Percentiles rank a stretch among this genome's conserved stretches.
phyloP scores from a whole-genome alignment of 2,888 invertebrate genomes.

The Hirtodrosophila confusa region DNA sequence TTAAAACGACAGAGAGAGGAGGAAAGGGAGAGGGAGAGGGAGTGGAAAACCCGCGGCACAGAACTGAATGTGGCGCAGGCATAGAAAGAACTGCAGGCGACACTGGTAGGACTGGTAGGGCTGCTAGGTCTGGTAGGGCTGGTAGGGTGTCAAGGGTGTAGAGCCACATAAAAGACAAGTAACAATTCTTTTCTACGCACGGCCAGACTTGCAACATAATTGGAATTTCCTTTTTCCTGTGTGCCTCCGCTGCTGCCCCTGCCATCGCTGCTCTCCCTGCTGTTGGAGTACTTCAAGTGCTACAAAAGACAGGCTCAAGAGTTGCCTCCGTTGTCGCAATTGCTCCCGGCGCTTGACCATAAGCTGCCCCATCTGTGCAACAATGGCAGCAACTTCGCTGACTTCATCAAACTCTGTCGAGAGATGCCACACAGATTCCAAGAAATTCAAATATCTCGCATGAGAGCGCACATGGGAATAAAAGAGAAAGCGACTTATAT shows the following conservation, averaged over 20 bases:
- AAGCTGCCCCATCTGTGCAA: slow-evolving; percentile 23
- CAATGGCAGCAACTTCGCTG: slow-evolving; percentile 30
- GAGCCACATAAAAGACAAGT: slow-evolving; percentile 60
- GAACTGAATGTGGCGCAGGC: slow-evolving; percentile 11
- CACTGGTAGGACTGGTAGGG: slow-evolving; percentile 5
- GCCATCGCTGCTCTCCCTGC: slow-evolving; percentile 11
- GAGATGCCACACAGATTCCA: slow-evolving; percentile 44
- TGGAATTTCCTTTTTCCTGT: slow-evolving; percentile 78
- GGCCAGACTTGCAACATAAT: slow-evolving; percentile 76
- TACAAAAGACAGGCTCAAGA: slow-evolving; percentile 69
- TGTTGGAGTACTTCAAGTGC: slow-evolving; percentile 51
- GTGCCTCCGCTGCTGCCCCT: slow-evolving; percentile 9
- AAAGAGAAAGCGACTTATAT: slow-evolving; percentile 41
- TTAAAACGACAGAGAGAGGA: slow-evolving; percentile 44
- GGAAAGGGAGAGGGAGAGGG: background rate
- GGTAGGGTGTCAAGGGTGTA: background rate
- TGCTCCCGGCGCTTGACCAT: slow-evolving; percentile 42
- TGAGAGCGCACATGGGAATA: slow-evolving; percentile 4
- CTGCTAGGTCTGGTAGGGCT: background rate
- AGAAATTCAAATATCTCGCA: slow-evolving; percentile 54
- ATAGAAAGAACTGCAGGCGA: slow-evolving; percentile 44
- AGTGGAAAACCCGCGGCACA: slow-evolving; percentile 7
- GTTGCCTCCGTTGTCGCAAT: slow-evolving; percentile 41
- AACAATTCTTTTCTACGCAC: slow-evolving; percentile 74
- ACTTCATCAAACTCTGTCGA: slow-evolving; percentile 47